Evolutionary conservation across 2,113 vertebrate species (phyloP), one percentile per base, ranked within the genome.

Genomic region (Azemiops feae): DNA sequence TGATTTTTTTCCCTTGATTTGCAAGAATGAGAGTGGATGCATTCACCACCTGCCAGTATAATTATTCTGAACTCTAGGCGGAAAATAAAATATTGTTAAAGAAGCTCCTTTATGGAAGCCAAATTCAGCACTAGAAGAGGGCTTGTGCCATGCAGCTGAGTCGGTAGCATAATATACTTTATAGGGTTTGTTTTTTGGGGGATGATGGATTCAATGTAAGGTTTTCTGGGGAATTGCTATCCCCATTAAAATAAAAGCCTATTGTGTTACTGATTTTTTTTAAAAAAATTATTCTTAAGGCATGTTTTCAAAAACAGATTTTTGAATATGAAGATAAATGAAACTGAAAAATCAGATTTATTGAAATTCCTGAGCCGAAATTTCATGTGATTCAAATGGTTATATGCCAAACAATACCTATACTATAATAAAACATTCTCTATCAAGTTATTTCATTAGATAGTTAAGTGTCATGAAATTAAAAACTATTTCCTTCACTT

Each of bases 401-500:
- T 57, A 57, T 43, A 54, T 92, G 27, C 52, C 74, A 88, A 90
- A 93, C 23, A 90, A 90, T 86, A 90, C 12, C 34, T 86, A 55
- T 54, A 18, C 91, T 89, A 7, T 23, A 89, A 89, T 20, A 92
- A 93, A 92, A 34, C 93, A 45, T 93, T 89, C 34, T 74, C 30
- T 2, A 3, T 94, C 4, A 27, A 11, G 57, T 1, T 81, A 85
- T 95, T 95, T 93, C 91, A 43, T 39, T 60, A 5, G 57, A 0
- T 92, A 94, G 93, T 94, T 94, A 85, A 93, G 0, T 3, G 92
- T 89, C 86, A 53, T 0, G 9, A 58, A 94, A 94, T 95, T 90
- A 93, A 95, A 96, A 95, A 88, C 1, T 89, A 58, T 92, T 94
- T 94, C 89, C 92, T 93, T 57, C 27, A 45, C 6, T 88, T 2